phyloP scores from a whole-genome alignment of 2,113 vertebrate genomes.

The Takifugu bimaculatus region DNA sequence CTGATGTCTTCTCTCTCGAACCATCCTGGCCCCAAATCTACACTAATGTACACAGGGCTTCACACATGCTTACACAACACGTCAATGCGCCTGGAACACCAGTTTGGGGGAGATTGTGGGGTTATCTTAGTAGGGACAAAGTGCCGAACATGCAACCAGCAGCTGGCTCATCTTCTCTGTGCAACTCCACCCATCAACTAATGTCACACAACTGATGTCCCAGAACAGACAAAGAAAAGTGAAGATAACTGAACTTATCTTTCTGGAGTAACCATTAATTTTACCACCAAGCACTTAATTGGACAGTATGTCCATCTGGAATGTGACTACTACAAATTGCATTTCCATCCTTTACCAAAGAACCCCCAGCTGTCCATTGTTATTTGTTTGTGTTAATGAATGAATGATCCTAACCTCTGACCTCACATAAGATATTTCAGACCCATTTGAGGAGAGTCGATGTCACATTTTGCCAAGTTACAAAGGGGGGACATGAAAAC shows the following conservation, averaged over 20 bases:
- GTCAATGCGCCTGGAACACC: slow-evolving; percentile 7
- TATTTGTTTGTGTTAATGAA: slow-evolving; percentile 59
- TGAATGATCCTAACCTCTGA: slow-evolving; percentile 65
- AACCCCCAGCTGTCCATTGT: slow-evolving; percentile 57
- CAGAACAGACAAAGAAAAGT: slow-evolving; percentile 47
- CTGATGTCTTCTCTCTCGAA: slow-evolving; percentile 5
- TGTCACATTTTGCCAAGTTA: slow-evolving; percentile 33
- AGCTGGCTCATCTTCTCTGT: slow-evolving; percentile 32
- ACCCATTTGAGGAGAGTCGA: slow-evolving; percentile 29
- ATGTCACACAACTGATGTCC: slow-evolving; percentile 28
- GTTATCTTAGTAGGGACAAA: slow-evolving; percentile 39
- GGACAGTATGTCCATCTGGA: slow-evolving; percentile 53
- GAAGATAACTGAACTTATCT: slow-evolving; percentile 9
- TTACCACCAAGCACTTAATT: slow-evolving; percentile 48
- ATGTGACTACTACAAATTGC: slow-evolving; percentile 47
- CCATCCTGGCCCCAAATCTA: slow-evolving; percentile 11
- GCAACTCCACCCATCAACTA: slow-evolving; percentile 23
- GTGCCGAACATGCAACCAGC: slow-evolving; percentile 17
- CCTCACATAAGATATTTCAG: slow-evolving; percentile 34
- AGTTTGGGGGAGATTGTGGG: slow-evolving; percentile 28
- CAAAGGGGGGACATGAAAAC: slow-evolving; percentile 30
- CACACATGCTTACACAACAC: slow-evolving; percentile 36
- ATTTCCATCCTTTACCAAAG: slow-evolving; percentile 41
- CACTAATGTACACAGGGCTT: slow-evolving; percentile 1
- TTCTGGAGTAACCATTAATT: slow-evolving; percentile 28